Percentiles rank a stretch among this genome's conserved stretches.
Conservation (phyloP, 2,888 invertebrate genomes). For the Megastigmus dorsalis region DNA sequence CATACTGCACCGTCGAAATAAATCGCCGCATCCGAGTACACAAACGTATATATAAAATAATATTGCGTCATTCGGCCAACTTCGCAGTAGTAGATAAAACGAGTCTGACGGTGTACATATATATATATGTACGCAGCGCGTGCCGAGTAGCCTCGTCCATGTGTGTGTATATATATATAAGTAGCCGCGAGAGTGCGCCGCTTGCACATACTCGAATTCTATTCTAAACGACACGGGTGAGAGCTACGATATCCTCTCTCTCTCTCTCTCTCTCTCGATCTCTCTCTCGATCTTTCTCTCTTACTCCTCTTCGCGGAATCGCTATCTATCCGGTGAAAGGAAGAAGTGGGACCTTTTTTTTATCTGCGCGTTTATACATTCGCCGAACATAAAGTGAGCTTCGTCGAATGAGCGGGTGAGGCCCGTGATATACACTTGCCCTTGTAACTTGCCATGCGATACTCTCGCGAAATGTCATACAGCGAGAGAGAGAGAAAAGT, state of each 20-base stretch:
- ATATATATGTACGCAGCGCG: too few relatives aligned
- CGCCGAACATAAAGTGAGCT: not conserved
- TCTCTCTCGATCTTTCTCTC: not conserved
- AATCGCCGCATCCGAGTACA: too few relatives aligned
- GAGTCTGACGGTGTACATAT: too few relatives aligned
- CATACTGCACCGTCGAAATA: too few relatives aligned
- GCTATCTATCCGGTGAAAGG: conserved; percentile 15
- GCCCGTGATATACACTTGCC: not conserved
- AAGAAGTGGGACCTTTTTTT: not conserved
- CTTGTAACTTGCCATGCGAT: not conserved
- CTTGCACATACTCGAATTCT: conserved; percentile 35
- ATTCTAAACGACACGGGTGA: conserved; percentile 38
- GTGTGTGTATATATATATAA: too few relatives aligned
- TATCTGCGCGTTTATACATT: not conserved
- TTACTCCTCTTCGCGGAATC: conserved; percentile 18
- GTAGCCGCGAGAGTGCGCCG: not conserved
- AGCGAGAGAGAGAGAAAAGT: too few relatives aligned
- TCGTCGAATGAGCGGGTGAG: conserved; percentile 17
- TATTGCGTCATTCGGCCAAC: too few relatives aligned
- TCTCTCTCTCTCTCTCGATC: not conserved
- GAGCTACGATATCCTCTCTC: not conserved
- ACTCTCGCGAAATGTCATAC: not conserved
- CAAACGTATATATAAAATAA: too few relatives aligned
- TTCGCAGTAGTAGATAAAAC: too few relatives aligned
- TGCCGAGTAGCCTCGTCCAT: too few relatives aligned